A percentile compares a stretch with the other conserved stretches of the same genome.
phyloP scores from a whole-genome alignment of 2,113 vertebrate genomes.

The Spilogale gracilis region DNA sequence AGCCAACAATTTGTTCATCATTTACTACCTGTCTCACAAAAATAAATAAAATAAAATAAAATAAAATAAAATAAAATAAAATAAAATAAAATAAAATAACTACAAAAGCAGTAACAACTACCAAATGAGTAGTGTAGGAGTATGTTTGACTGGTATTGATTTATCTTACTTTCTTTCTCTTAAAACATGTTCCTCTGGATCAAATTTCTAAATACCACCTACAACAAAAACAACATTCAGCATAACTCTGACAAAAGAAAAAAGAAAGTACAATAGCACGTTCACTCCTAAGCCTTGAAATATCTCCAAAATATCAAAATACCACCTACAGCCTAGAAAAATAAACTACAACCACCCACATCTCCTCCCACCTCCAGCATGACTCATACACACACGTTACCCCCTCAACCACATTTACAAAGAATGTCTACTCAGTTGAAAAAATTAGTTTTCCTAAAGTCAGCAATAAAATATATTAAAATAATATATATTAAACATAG shows the following conservation, averaged over 20 bases:
- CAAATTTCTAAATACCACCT: slow-evolving; percentile 75
- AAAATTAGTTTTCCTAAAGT: slow-evolving; percentile 21
- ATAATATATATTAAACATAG: no score
- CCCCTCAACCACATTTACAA: slow-evolving; percentile 43
- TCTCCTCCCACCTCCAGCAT: slow-evolving; percentile 59
- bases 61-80: neutral
- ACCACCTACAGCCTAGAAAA: slow-evolving; percentile 71
- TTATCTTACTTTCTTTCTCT: neutral
- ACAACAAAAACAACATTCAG: slow-evolving; percentile 67
- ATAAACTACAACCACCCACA: slow-evolving; percentile 73
- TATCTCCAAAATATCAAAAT: slow-evolving; percentile 65
- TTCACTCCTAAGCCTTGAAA: slow-evolving; percentile 69
- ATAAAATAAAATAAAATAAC: neutral
- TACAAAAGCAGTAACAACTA: slow-evolving; percentile 23
- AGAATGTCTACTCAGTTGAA: neutral
- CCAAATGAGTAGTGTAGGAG: slow-evolving; percentile 60
- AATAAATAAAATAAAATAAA: neutral
- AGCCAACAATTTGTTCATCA: neutral
- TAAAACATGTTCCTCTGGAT: slow-evolving; percentile 71
- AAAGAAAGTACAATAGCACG: slow-evolving; percentile 74
- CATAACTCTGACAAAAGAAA: slow-evolving; percentile 69
- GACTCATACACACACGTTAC: slow-evolving; percentile 61
- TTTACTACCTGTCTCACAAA: neutral
- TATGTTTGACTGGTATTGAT: slow-evolving; percentile 48
- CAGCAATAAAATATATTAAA: slow-evolving; percentile 34